Evolutionary conservation across 2,113 vertebrate species (phyloP).

Genomic region (Callorhinus ursinus): DNA sequence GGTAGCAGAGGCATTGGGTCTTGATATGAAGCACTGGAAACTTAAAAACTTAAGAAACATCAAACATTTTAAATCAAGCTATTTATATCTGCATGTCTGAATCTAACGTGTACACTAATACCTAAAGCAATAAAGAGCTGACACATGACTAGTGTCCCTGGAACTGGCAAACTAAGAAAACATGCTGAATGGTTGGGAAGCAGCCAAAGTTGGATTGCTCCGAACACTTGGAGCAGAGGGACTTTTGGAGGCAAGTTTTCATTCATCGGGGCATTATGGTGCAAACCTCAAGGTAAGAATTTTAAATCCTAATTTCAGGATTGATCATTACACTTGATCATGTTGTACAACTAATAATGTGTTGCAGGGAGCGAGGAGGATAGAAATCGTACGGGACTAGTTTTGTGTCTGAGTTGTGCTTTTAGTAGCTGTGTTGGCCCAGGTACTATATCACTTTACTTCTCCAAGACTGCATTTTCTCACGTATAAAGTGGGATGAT

Average conservation of each 20-base stretch:
- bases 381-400: not conserved
- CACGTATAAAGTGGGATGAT: constrained; percentile 46
- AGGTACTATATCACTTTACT: not conserved
- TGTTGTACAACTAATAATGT: not conserved
- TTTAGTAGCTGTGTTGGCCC: not conserved
- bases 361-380: not conserved
- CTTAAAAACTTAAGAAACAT: not conserved
- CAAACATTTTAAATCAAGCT: constrained; percentile 45
- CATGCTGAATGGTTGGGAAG: constrained; percentile 57
- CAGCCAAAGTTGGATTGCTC: constrained; percentile 58
- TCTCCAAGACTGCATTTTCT: constrained; percentile 56
- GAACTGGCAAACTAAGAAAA: constrained; percentile 70
- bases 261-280: constrained; percentile 21
- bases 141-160: constrained; percentile 67
- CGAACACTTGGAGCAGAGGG: constrained; percentile 20
- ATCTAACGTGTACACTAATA: constrained; percentile 60
- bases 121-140: constrained; percentile 66
- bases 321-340: not conserved
- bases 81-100: constrained; percentile 67
- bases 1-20: constrained; percentile 17
- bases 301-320: constrained; percentile 28
- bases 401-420: not conserved
- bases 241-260: constrained; percentile 44
- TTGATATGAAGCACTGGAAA: constrained; percentile 40
- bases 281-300: not conserved